A percentile compares a stretch with the other conserved stretches of the same genome.
phyloP scores from a whole-genome alignment of 2,888 invertebrate genomes.

The Drosophila kambysellisi region DNA sequence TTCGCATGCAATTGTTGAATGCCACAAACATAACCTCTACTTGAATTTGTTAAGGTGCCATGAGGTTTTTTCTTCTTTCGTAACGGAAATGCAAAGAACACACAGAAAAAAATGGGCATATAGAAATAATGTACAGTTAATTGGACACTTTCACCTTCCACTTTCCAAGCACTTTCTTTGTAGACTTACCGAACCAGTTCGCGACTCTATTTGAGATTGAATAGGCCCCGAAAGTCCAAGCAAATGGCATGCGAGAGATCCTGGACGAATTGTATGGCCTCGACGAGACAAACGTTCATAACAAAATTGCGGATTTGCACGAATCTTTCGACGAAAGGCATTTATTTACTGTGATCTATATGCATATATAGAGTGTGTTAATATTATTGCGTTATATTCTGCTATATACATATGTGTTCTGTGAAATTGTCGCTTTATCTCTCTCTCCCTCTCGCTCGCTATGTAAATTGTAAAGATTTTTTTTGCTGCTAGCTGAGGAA shows the following conservation, averaged over 20 bases:
- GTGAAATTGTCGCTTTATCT: background rate
- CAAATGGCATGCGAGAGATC: slow-evolving; percentile 72
- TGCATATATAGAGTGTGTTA: slow-evolving; percentile 38
- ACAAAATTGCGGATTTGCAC: slow-evolving; percentile 74
- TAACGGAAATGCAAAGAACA: slow-evolving; percentile 30
- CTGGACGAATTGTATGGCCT: slow-evolving; percentile 73
- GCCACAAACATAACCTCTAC: slow-evolving; percentile 61
- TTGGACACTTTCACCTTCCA: slow-evolving; percentile 54
- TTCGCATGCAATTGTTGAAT: slow-evolving; percentile 4
- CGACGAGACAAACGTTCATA: slow-evolving; percentile 74
- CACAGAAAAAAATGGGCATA: slow-evolving; percentile 14
- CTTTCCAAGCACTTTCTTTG: slow-evolving; percentile 16
- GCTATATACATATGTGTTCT: slow-evolving; percentile 10
- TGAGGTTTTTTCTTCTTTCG: slow-evolving; percentile 56
- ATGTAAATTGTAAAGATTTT: slow-evolving; percentile 32
- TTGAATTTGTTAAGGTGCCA: slow-evolving; percentile 37
- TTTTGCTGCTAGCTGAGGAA: slow-evolving; percentile 23
- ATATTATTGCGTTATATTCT: slow-evolving; percentile 10
- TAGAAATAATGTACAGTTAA: slow-evolving; percentile 16
- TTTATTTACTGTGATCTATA: slow-evolving; percentile 62
- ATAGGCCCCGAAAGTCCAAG: slow-evolving; percentile 66
- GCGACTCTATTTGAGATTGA: slow-evolving; percentile 62
- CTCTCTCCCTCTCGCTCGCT: background rate
- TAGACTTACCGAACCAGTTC: slow-evolving; percentile 54
- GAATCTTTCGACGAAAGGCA: slow-evolving; percentile 71